Conservation (phyloP, 2,888 invertebrate genomes). For the Mellilla xanthometata region DNA sequence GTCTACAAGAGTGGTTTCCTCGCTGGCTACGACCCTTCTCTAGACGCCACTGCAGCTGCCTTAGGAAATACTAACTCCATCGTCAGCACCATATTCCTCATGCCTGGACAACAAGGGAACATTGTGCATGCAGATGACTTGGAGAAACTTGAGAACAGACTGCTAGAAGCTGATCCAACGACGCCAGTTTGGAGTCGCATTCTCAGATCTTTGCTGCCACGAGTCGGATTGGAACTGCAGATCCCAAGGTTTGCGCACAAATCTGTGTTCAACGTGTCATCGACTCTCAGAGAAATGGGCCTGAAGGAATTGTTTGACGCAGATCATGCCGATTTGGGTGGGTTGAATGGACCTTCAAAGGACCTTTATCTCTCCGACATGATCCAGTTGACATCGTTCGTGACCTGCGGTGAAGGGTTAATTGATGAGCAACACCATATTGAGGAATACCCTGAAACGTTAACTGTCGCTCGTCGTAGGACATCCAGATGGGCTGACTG, state of each 20-base stretch:
- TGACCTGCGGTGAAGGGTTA: constrained; percentile 89
- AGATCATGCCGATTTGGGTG: constrained; percentile 90
- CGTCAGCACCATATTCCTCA: constrained; percentile 90
- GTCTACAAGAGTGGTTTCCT: constrained; percentile 89
- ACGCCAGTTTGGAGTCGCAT: constrained; percentile 89
- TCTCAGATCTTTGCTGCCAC: constrained; percentile 87
- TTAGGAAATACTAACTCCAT: constrained; percentile 87
- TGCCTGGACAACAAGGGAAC: constrained; percentile 93
- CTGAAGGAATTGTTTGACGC: constrained; percentile 90
- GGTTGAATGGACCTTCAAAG: constrained; percentile 90
- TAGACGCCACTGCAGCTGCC: constrained; percentile 92
- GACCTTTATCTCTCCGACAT: constrained; percentile 93
- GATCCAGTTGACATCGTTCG: constrained; percentile 92
- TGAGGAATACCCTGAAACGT: constrained; percentile 90
- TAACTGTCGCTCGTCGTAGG: constrained; percentile 62
- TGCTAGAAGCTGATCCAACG: constrained; percentile 85
- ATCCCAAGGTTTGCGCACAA: constrained; percentile 92
- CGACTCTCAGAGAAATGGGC: constrained; percentile 90
- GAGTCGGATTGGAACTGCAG: constrained; percentile 91
- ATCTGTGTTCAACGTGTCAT: constrained; percentile 91
- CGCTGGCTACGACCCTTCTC: constrained; percentile 92
- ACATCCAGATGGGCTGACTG: constrained; percentile 76
- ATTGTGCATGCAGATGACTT: constrained; percentile 90
- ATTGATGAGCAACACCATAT: constrained; percentile 89
- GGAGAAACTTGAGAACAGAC: constrained; percentile 87